phyloP scores from a whole-genome alignment of 2,797 vertebrate species.

The Trichosurus vulpecula region DNA sequence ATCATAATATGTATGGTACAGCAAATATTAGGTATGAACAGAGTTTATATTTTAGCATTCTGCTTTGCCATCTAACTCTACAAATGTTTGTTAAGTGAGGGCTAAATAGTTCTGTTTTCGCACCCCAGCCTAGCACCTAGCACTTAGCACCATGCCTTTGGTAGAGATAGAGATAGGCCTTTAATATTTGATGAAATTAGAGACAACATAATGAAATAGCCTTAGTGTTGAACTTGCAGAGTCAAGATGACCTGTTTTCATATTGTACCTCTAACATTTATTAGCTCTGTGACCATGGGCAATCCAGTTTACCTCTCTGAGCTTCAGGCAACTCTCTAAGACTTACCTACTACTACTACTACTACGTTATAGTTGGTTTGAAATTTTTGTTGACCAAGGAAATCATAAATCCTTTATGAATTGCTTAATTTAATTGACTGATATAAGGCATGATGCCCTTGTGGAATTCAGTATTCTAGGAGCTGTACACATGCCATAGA shows the following conservation, averaged over 20 bases:
- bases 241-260: background rate
- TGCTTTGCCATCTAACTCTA: background rate
- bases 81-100: background rate
- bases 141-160: background rate
- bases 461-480: background rate
- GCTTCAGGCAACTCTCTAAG: background rate
- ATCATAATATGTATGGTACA: background rate
- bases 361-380: background rate
- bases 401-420: background rate
- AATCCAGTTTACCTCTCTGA: background rate
- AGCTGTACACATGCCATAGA: background rate
- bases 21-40: slow-evolving; percentile 33
- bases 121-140: background rate
- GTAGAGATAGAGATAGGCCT: background rate
- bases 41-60: background rate
- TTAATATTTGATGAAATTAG: background rate
- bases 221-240: background rate
- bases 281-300: background rate
- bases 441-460: background rate
- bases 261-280: background rate
- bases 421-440: background rate
- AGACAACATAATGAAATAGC: background rate
- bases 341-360: background rate
- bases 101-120: background rate
- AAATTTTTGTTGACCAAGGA: background rate